Percentiles rank a stretch among this genome's conserved stretches.
phyloP scores from a whole-genome alignment of 92 coral and sea anemone genomes.

The Epizoanthus stellaris region DNA sequence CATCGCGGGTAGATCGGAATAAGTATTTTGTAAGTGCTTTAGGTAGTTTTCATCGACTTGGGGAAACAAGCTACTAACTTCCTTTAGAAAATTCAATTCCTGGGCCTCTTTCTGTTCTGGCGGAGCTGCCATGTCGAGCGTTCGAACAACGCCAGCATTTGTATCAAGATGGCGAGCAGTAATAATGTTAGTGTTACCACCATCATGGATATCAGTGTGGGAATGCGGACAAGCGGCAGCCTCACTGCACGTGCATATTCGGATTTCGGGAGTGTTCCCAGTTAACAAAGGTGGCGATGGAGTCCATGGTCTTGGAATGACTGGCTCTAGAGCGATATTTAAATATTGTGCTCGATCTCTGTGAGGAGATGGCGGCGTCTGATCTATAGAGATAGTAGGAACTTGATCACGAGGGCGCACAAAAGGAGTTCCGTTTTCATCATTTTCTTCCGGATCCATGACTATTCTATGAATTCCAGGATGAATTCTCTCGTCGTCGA shows the following conservation, averaged over 20 bases:
- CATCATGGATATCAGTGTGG: not conserved
- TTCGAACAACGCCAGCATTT: not conserved
- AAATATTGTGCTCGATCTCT: not conserved
- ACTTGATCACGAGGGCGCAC: not conserved
- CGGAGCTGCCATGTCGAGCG: not conserved
- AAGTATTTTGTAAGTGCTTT: conserved; percentile 50
- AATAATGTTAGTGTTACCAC: not conserved
- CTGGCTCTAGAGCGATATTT: not conserved
- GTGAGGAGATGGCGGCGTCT: not conserved
- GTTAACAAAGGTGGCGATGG: not conserved
- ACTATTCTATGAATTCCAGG: too few relatives aligned
- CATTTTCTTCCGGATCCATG: too few relatives aligned
- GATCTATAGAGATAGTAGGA: not conserved
- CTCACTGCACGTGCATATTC: not conserved
- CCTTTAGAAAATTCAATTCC: conserved; percentile 16
- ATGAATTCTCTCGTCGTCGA: conserved; percentile 33
- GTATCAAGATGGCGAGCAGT: not conserved
- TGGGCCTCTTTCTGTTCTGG: conserved; percentile 45
- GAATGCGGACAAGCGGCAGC: conserved; percentile 1
- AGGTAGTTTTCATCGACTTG: conserved; percentile 74
- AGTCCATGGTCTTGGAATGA: not conserved
- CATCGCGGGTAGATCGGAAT: conserved; percentile 43
- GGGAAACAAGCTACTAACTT: conserved; percentile 68
- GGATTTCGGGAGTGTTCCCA: not conserved
- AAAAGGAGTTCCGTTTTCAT: conserved; percentile 13